These are phyloP conservation scores for Smutsia temminckii DNA, from an alignment of 2,797 vertebrate genomes.

Conservation along the genomic window DNA sequence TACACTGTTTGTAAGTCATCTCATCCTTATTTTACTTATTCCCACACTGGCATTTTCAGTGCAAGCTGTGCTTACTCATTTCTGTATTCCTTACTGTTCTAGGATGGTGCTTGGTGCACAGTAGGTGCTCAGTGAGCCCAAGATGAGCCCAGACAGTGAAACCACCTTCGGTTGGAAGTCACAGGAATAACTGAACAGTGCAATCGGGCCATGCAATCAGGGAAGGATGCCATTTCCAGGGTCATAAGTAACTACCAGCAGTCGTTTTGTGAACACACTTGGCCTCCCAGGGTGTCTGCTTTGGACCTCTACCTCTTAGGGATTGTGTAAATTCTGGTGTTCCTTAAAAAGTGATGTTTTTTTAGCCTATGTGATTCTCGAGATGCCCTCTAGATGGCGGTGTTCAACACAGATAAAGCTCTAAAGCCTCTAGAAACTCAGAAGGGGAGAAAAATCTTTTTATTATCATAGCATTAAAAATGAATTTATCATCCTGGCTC, in stretches of 20 bases:
- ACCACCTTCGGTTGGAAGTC: background rate
- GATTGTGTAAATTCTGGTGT: slow-evolving; percentile 49
- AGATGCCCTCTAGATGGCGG: slow-evolving; percentile 56
- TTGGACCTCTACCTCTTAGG: slow-evolving; percentile 39
- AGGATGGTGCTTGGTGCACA: background rate
- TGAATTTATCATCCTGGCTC: slow-evolving; percentile 78
- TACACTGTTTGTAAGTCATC: background rate
- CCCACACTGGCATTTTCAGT: background rate
- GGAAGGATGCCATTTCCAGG: slow-evolving; percentile 24
- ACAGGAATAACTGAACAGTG: background rate
- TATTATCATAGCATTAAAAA: slow-evolving; percentile 76
- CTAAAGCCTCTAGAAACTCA: background rate
- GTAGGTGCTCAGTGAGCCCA: background rate
- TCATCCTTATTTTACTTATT: background rate
- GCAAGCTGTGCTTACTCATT: background rate
- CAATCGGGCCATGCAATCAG: background rate
- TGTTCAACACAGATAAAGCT: slow-evolving; percentile 40
- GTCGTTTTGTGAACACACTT: slow-evolving; percentile 73
- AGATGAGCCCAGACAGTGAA: background rate
- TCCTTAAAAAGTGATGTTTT: background rate
- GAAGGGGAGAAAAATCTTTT: slow-evolving; percentile 24
- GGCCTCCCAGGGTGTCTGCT: slow-evolving; percentile 65
- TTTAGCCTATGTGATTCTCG: background rate
- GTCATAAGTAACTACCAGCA: slow-evolving; percentile 59
- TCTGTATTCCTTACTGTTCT: background rate